These are phyloP conservation scores for Ceratina australensis DNA, from an alignment of 1,140 invertebrate genomes.

Conservation along the genomic window DNA sequence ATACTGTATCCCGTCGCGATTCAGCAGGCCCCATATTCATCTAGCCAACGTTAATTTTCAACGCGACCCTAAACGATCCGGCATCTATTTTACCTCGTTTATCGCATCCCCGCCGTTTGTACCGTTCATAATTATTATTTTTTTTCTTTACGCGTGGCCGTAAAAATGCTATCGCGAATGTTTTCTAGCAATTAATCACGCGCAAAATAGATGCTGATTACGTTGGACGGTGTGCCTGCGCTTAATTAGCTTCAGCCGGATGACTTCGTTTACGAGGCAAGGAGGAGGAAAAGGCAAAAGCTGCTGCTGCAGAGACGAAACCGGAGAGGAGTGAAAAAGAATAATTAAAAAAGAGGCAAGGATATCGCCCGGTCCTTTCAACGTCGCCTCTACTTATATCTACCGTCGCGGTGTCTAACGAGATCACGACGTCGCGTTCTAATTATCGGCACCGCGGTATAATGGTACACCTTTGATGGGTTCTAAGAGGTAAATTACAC, in stretches of 20 bases:
- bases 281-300: neutral
- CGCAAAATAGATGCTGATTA: constrained; percentile 61
- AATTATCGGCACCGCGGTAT: constrained; percentile 48
- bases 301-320: too few species aligned
- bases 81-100: constrained; percentile 42
- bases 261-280: constrained; percentile 24
- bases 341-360: neutral
- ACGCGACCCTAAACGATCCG: constrained; percentile 49
- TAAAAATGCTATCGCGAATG: constrained; percentile 59
- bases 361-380: constrained; percentile 18
- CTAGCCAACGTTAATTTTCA: constrained; percentile 40
- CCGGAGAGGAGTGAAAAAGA: neutral
- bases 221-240: constrained; percentile 26
- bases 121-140: too few species aligned
- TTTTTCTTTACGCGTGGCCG: constrained; percentile 54
- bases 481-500: constrained; percentile 48
- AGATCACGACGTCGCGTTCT: constrained; percentile 36
- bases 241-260: constrained; percentile 54
- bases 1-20: neutral
- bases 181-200: constrained; percentile 64
- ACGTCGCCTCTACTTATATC: neutral
- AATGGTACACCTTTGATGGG: constrained; percentile 48
- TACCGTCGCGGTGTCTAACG: constrained; percentile 19
- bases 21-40: neutral
- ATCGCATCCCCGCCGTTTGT: constrained; percentile 15